Evolutionary conservation across 1,140 invertebrate species (phyloP).

Genomic region (Philotrypesis tridentata): DNA sequence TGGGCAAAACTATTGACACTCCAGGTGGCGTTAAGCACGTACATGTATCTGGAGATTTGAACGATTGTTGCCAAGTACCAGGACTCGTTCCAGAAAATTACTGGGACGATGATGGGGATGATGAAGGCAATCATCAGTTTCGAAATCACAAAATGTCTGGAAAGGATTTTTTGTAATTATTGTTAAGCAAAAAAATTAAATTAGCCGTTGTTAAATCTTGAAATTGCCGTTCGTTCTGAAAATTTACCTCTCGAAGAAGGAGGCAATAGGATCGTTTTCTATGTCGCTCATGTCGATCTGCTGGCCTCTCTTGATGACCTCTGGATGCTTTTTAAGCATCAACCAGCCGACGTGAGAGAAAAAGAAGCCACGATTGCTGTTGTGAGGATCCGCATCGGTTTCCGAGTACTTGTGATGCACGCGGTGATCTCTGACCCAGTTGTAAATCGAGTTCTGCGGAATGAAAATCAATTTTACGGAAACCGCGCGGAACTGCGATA

Average conservation of each 20-base stretch:
- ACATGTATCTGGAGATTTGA: slow-evolving; percentile 76
- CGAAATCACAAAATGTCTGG: slow-evolving; percentile 81
- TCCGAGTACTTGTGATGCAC: slow-evolving; percentile 94
- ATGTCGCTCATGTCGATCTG: slow-evolving; percentile 88
- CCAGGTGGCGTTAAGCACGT: slow-evolving; percentile 83
- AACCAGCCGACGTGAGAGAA: slow-evolving; percentile 95
- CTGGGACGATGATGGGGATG: slow-evolving; percentile 82
- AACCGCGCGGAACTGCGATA: too few species aligned
- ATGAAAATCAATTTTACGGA: too few species aligned
- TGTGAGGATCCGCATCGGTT: slow-evolving; percentile 92
- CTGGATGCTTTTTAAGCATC: slow-evolving; percentile 88
- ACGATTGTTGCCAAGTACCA: slow-evolving; percentile 74
- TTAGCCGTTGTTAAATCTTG: background rate
- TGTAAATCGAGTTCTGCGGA: slow-evolving; percentile 78
- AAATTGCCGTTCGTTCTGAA: background rate
- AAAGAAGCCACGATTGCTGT: slow-evolving; percentile 90
- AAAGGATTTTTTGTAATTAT: background rate
- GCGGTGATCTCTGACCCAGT: slow-evolving; percentile 87
- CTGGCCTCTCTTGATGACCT: slow-evolving; percentile 82
- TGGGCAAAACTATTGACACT: slow-evolving; percentile 86
- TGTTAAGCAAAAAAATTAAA: background rate
- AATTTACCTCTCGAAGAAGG: slow-evolving; percentile 81
- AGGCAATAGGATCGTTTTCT: slow-evolving; percentile 81
- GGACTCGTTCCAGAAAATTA: slow-evolving; percentile 77
- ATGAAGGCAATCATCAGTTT: slow-evolving; percentile 82